A percentile compares a stretch with the other conserved stretches of the same genome.
Conservation (phyloP, 2,888 invertebrate genomes). For the Timema podura region DNA sequence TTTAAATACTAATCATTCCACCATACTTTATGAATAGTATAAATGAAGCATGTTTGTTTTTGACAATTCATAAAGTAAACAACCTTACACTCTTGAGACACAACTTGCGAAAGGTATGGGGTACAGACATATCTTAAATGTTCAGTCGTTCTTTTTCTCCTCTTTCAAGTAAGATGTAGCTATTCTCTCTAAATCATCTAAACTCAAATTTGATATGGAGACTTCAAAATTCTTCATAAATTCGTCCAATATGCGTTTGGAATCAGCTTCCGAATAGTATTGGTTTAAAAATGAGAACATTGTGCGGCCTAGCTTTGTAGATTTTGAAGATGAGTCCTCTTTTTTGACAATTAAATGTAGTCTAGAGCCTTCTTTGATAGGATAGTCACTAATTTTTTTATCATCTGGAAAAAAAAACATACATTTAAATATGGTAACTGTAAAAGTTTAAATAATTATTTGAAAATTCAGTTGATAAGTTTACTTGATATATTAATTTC, state of each 20-base stretch:
- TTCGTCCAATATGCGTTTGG: slow-evolving; percentile 24
- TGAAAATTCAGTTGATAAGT: too few species aligned
- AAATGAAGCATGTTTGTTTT: too few species aligned
- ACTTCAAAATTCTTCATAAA: slow-evolving; percentile 28
- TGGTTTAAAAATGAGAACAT: slow-evolving; percentile 21
- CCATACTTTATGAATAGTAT: too few species aligned
- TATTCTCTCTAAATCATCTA: slow-evolving; percentile 28
- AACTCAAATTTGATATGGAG: slow-evolving; percentile 24
- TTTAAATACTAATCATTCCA: too few species aligned
- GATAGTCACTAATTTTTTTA: slow-evolving; percentile 6
- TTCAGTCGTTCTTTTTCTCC: slow-evolving; percentile 19
- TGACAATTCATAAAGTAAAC: too few species aligned
- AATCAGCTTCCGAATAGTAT: slow-evolving; percentile 26
- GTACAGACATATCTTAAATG: not conserved
- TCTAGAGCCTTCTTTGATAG: not conserved
- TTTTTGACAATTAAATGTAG: not conserved
- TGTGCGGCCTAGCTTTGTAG: slow-evolving; percentile 19
- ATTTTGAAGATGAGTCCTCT: not conserved
- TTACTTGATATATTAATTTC: too few species aligned
- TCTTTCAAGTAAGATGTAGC: slow-evolving; percentile 29
- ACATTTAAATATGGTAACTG: not conserved
- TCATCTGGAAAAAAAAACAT: not conserved
- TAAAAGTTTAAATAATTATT: too few species aligned
- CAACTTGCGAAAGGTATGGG: too few species aligned
- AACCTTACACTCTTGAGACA: too few species aligned